A percentile compares a stretch with the other conserved stretches of the same genome.
Conservation (phyloP, 2,797 vertebrate genomes). For the Hydrophis major region DNA sequence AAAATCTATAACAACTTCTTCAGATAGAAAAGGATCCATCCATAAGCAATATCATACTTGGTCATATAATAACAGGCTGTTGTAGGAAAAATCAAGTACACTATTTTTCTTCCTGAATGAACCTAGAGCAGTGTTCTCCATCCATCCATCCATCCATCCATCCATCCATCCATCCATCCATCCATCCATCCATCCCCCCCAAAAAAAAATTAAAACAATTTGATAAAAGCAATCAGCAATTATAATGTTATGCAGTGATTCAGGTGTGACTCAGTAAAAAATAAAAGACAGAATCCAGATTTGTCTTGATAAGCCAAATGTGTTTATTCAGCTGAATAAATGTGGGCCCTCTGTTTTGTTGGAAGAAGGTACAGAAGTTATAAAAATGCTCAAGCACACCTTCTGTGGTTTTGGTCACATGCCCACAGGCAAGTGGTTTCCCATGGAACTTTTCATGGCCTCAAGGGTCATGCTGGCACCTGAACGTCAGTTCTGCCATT, state of each 20-base stretch:
- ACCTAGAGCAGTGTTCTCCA: neutral
- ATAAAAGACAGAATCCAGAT: neutral
- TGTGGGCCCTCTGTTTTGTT: neutral
- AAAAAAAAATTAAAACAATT: neutral
- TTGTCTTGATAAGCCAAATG: neutral
- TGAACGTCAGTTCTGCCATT: no score
- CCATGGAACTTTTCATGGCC: no score
- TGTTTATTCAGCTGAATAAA: neutral
- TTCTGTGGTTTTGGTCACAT: no score
- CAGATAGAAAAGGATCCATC: neutral
- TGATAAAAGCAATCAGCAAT: neutral
- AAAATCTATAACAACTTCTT: neutral
- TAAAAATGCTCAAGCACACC: no score
- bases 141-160: neutral
- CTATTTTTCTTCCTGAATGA: neutral
- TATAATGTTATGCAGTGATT: neutral
- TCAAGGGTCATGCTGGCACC: no score
- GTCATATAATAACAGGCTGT: neutral
- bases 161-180: neutral
- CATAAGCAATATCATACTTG: neutral
- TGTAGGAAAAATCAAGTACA: neutral
- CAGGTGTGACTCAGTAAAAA: neutral
- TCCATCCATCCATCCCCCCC: no score
- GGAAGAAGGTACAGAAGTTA: neutral
- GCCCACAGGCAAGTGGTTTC: no score